A percentile compares a stretch with the other conserved stretches of the same genome.
Evolutionary conservation across 2,797 vertebrate genomes (phyloP).

Genomic region (Chloroceryle inda): DNA sequence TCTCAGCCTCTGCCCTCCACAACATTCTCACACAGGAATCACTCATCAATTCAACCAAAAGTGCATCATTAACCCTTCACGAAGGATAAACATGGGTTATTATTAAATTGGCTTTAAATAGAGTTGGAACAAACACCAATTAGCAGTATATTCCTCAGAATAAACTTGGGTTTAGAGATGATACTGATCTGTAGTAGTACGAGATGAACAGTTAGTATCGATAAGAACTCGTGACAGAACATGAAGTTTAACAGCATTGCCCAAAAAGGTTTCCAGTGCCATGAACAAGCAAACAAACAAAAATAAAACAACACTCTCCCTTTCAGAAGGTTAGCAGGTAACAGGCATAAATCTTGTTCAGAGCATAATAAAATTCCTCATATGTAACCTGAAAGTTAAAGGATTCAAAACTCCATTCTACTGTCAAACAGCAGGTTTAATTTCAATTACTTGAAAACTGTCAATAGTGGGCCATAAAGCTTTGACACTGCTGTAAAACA

Average conservation of each 20-base stretch:
- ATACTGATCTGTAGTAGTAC: neutral
- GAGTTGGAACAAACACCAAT: neutral
- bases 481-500: neutral
- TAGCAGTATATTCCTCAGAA: neutral
- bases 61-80: neutral
- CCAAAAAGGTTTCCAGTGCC: neutral
- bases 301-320: neutral
- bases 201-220: neutral
- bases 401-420: neutral
- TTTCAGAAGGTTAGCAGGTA: neutral
- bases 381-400: neutral
- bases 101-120: neutral
- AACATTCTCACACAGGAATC: neutral
- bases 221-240: neutral
- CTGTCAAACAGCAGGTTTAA: neutral
- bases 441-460: neutral
- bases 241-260: neutral
- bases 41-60: neutral
- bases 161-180: neutral
- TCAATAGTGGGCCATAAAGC: neutral
- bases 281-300: neutral
- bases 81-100: neutral
- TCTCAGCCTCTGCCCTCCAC: neutral
- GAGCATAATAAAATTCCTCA: neutral
- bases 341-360: neutral